Conservation (phyloP, 1,140 invertebrate species). For the Aradophagus sp. region DNA sequence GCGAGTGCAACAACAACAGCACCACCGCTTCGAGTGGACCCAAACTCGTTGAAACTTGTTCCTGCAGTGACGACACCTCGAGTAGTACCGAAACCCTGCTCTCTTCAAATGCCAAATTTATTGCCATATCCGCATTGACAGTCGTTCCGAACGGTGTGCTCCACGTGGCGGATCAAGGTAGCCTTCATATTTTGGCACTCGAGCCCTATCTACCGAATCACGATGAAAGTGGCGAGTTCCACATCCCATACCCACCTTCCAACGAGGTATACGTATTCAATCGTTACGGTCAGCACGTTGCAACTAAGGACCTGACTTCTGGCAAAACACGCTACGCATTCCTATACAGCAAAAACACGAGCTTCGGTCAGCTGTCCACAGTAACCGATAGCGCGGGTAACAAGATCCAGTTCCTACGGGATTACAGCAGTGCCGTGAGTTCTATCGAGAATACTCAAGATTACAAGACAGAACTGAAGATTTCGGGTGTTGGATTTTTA, state of each 20-base stretch:
- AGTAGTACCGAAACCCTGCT: conserved; percentile 86
- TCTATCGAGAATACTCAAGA: conserved; percentile 96
- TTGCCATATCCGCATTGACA: conserved; percentile 92
- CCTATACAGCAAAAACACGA: conserved; percentile 96
- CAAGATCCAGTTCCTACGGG: conserved; percentile 92
- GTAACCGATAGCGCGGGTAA: conserved; percentile 95
- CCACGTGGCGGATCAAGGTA: conserved; percentile 95
- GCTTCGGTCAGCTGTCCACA: conserved; percentile 93
- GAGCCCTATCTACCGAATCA: conserved; percentile 92
- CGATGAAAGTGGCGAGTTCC: conserved; percentile 93
- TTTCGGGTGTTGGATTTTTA: conserved; percentile 89
- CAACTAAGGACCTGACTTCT: conserved; percentile 93
- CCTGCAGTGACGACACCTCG: conserved; percentile 79
- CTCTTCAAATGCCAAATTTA: conserved; percentile 92
- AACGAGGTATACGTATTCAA: conserved; percentile 97
- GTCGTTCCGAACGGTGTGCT: conserved; percentile 95
- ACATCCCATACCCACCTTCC: conserved; percentile 91
- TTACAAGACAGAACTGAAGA: conserved; percentile 91
- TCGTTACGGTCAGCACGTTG: conserved; percentile 94
- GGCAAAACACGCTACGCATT: conserved; percentile 95
- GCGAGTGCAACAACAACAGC: conserved; percentile 70
- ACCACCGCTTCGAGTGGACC: conserved; percentile 66
- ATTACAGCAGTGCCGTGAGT: conserved; percentile 91
- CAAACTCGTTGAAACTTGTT: conserved; percentile 75
- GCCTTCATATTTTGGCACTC: conserved; percentile 89